These are phyloP conservation scores for Microcebus jonahi DNA, from an alignment of 2,113 vertebrate species.

Conservation along the genomic window DNA sequence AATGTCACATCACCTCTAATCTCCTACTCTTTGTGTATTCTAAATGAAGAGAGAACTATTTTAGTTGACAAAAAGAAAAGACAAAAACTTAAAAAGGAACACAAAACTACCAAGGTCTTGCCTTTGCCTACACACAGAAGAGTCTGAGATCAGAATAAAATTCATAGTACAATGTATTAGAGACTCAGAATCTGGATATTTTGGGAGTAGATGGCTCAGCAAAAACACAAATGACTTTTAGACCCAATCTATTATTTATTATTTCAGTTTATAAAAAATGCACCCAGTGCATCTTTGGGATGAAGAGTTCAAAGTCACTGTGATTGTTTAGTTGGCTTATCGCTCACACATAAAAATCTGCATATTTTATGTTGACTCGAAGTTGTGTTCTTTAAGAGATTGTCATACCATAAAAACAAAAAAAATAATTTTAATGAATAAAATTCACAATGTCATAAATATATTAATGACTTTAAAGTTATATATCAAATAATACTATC, in stretches of 20 bases:
- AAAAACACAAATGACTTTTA: slow-evolving; percentile 82
- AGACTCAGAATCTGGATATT: slow-evolving; percentile 74
- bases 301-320: slow-evolving; percentile 73
- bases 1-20: slow-evolving; percentile 3
- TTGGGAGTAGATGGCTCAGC: slow-evolving; percentile 77
- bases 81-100: slow-evolving; percentile 36
- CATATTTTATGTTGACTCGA: slow-evolving; percentile 64
- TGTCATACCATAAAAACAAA: slow-evolving; percentile 27
- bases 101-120: not conserved
- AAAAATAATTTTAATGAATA: slow-evolving; percentile 50
- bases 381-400: not conserved
- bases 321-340: slow-evolving; percentile 63
- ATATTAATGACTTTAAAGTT: slow-evolving; percentile 44
- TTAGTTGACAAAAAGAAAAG: slow-evolving; percentile 39
- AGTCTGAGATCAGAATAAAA: slow-evolving; percentile 50
- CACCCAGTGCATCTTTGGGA: slow-evolving; percentile 76
- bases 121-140: slow-evolving; percentile 16
- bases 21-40: not conserved
- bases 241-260: slow-evolving; percentile 82
- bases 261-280: slow-evolving; percentile 80
- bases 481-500: not conserved
- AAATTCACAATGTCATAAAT: slow-evolving; percentile 5
- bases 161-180: slow-evolving; percentile 64
- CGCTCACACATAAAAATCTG: slow-evolving; percentile 51
- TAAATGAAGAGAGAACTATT: slow-evolving; percentile 44